Base-by-base conservation (phyloP, 2,888 invertebrate species). In the Yponomeuta plumbellus region DNA sequence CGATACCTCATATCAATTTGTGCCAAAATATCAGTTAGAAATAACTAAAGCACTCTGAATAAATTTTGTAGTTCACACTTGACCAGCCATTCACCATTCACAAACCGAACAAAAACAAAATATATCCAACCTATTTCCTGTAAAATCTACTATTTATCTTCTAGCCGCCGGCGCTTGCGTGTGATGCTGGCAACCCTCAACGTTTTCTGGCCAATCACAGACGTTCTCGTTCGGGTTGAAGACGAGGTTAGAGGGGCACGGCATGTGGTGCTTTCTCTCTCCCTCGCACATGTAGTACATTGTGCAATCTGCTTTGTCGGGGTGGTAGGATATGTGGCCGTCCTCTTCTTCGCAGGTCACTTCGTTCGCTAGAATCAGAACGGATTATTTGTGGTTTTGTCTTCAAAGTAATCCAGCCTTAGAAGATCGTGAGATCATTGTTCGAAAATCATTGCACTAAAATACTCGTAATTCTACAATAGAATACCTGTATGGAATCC, bases 201-300 rank as follows among this genome's bases (percentile, higher is more conserved):
- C 98, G 78, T 97, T 98, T 79, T 97, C 97, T 0, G 97, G 97
- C 98, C 98, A 98, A 88, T 98, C 98, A 81, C 98, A 98, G 11
- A 98, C 98, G 79, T 97, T 97, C 80, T 98, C 97, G 76, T 97
- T 96, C 58, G 94, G 94, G 83, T 98, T 98, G 88, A 98, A 98
- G 17, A 98, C 98, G 69, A 98, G 92, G 86, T 98, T 97, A 65
- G 94, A 94, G 10, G 98, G 98, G 80, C 97, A 98, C 62, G 98
- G 97, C 98, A 98, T 98, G 89, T 98, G 98, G 80, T 98, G 98
- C 81, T 97, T 97, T 66, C 97, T 93, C 81, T 97, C 97, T 44
- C 98, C 98, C 88, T 98, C 97, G 80, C 98, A 98, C 97, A 98
- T 97, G 91, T 96, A 98, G 86, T 98, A 98, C 93, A 96, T 96